These are phyloP conservation scores for Cosmorhoe ocellata DNA, from an alignment of 2,888 invertebrate genomes.

Conservation along the genomic window DNA sequence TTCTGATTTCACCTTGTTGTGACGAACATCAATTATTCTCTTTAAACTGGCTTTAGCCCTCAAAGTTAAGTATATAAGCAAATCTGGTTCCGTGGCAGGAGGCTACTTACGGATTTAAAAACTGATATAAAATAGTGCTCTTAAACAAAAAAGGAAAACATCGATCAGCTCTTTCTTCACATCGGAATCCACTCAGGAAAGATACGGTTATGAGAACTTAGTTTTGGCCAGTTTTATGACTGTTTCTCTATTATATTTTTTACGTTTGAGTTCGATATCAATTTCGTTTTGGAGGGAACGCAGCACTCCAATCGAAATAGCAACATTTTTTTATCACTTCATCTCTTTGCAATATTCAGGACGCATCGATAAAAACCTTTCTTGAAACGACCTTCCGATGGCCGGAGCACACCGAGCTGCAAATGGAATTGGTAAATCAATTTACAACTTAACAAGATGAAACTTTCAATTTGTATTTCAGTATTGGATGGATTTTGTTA, in stretches of 20 bases:
- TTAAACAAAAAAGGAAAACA: background rate
- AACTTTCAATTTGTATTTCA: too few relatives aligned
- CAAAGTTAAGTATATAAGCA: too few relatives aligned
- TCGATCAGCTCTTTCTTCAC: background rate
- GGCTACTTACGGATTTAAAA: too few relatives aligned
- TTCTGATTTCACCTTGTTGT: too few relatives aligned
- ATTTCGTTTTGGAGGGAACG: slow-evolving; percentile 10
- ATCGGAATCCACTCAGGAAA: background rate
- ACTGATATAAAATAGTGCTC: too few relatives aligned
- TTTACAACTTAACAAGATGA: background rate
- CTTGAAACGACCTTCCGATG: slow-evolving; percentile 33
- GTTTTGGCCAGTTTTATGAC: background rate
- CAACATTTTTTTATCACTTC: slow-evolving; percentile 49
- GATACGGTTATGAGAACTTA: background rate
- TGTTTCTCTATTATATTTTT: slow-evolving; percentile 3
- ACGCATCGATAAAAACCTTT: slow-evolving; percentile 36
- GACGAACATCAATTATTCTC: too few relatives aligned
- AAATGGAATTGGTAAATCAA: slow-evolving; percentile 6
- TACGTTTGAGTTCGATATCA: slow-evolving; percentile 7
- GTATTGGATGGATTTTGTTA: too few relatives aligned
- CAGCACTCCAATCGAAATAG: slow-evolving; percentile 34
- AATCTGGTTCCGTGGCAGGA: too few relatives aligned
- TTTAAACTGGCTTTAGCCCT: too few relatives aligned
- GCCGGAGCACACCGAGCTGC: slow-evolving; percentile 24
- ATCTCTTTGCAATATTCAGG: slow-evolving; percentile 45